Evolutionary conservation across 2,113 vertebrate genomes (phyloP).

Genomic region (Coryphaenoides rupestris): DNA sequence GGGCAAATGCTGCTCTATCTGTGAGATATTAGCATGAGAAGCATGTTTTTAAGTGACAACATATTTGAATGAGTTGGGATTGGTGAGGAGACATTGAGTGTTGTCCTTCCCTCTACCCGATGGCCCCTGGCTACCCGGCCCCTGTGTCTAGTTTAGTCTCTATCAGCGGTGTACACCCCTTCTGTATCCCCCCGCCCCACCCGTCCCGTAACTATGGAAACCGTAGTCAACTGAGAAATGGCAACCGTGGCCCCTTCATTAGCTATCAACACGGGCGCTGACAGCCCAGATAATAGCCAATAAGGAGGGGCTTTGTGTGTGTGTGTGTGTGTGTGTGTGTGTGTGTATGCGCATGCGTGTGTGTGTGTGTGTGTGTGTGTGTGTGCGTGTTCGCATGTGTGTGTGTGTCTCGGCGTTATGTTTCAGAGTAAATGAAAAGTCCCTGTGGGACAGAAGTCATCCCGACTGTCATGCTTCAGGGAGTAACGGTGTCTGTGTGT

Average conservation of each 20-base stretch:
- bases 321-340: conserved; percentile 33
- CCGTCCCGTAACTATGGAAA: conserved; percentile 81
- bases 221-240: conserved; percentile 88
- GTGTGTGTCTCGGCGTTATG: conserved; percentile 79
- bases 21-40: no score
- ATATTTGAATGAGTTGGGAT: neutral
- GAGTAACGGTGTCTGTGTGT: conserved; percentile 61
- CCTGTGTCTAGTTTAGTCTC: no score
- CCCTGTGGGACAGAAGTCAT: conserved; percentile 51
- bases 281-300: conserved; percentile 98
- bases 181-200: conserved; percentile 21
- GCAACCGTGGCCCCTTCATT: conserved; percentile 94
- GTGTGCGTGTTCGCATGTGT: conserved; percentile 35
- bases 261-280: conserved; percentile 89
- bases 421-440: conserved; percentile 90
- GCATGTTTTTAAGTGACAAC: neutral
- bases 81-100: neutral
- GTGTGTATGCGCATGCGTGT: conserved; percentile 31
- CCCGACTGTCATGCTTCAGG: conserved; percentile 79
- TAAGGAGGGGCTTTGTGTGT: conserved; percentile 68
- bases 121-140: no score
- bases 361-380: conserved; percentile 24
- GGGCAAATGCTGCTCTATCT: no score
- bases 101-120: neutral
- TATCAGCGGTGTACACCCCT: no score